Base-by-base conservation (phyloP, 2,888 invertebrate species). In the Drosophila colorata region DNA sequence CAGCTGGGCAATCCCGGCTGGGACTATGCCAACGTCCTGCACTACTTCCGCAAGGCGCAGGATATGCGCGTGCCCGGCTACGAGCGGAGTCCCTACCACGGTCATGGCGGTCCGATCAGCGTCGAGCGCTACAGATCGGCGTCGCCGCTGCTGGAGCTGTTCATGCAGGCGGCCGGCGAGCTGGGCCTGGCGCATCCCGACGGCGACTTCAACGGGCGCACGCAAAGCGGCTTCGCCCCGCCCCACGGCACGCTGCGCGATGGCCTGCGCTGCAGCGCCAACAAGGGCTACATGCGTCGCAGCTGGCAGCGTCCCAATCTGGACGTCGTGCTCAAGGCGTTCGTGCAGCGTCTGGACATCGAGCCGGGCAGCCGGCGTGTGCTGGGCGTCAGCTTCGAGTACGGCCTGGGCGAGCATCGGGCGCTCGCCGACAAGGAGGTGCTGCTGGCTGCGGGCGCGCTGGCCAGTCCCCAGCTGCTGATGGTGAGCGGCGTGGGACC, bases 401-500 rank as follows among this genome's bases (percentile, higher is more conserved):
- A 79, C 9, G 51, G 64, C 0, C 73, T 85, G 2, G 0, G 31
- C 0, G 90, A 93, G 44, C 33, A 81, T n/a, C 94, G 93, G 2
- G 93, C 95, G 0, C 93, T 92, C 69, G 96, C 96, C 0, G 93
- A 93, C 8, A 95, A 94, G 81, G 98, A 98, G 92, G 94, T 98
- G 0, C 96, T 99, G 69, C 90, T 99, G 38, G 95, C 97, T 16
- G 97, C 97, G 0, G 99, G 98, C 0, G 93, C 96, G 0, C 94
- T 98, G 51, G 97, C 96, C 74, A 96, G 97, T 4, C 97, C 98
- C 0, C 97, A 98, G 88, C 91, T 98, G 13, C 91, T 98, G 49
- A 96, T 97, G 96, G 91, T 97, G 14, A 97, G 97, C 0, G 98
- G 98, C 6, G 93, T 97, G 33, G 96, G 96, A 0, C 96, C 96